Conservation (phyloP, 2,797 vertebrate genomes). For the Phalanger gymnotis region DNA sequence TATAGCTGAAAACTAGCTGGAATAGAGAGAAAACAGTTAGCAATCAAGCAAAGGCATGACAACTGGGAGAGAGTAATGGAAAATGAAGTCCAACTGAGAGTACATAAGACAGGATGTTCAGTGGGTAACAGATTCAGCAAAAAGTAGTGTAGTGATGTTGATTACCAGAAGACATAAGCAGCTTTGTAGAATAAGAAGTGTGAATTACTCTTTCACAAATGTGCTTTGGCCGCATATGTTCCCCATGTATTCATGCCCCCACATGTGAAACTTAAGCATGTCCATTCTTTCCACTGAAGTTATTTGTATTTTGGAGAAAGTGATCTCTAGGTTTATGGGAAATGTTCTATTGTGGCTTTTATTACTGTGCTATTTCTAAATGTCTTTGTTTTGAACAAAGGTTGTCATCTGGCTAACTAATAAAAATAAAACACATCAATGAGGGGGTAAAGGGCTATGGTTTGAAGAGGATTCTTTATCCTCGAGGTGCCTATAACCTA, state of each 20-base stretch:
- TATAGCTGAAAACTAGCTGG: not conserved
- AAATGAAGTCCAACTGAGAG: not conserved
- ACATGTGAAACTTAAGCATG: not conserved
- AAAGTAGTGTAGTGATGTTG: not conserved
- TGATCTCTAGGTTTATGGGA: not conserved
- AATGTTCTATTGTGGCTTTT: not conserved
- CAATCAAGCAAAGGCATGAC: not conserved
- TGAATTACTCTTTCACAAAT: not conserved
- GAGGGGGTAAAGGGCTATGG: not conserved
- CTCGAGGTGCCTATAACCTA: not conserved
- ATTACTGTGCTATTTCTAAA: not conserved
- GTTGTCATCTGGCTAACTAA: not conserved
- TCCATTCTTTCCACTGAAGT: not conserved
- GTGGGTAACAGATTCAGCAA: not conserved
- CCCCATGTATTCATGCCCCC: not conserved
- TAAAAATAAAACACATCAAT: not conserved
- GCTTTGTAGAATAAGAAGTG: not conserved
- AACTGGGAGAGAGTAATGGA: not conserved
- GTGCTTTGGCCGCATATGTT: not conserved
- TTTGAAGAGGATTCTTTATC: not conserved
- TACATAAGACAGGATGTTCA: not conserved
- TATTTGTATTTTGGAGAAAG: not conserved
- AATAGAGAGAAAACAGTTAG: not conserved
- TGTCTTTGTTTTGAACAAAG: not conserved
- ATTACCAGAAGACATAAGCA: not conserved